Evolutionary conservation across 92 coral and sea anemone species (phyloP).

Genomic region (Actinostola sp.): DNA sequence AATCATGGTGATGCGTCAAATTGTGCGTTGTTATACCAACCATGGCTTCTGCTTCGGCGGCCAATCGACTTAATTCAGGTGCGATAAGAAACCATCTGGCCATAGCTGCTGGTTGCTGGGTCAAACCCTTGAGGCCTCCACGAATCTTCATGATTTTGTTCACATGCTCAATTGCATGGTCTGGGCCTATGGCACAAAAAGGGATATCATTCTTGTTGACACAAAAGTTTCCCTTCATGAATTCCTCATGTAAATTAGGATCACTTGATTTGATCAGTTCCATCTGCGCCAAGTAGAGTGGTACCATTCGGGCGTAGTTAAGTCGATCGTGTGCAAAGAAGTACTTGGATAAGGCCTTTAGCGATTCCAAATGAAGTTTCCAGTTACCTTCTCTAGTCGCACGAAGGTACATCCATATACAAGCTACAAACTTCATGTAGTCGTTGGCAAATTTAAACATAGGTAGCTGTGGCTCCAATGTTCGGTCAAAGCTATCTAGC

Average conservation of each 20-base stretch:
- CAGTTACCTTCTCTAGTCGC: no score
- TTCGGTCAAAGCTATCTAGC: no score
- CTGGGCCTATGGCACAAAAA: constrained; percentile 58
- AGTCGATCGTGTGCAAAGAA: constrained; percentile 69
- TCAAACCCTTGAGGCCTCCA: constrained; percentile 52
- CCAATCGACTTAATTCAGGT: background rate
- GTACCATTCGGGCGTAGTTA: constrained; percentile 52
- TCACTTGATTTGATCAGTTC: constrained; percentile 20
- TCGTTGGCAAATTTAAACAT: no score
- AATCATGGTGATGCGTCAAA: no score
- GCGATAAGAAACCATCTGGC: constrained; percentile 48
- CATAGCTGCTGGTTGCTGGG: constrained; percentile 56
- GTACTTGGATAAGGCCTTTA: constrained; percentile 45
- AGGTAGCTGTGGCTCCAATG: no score
- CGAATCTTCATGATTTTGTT: constrained; percentile 53
- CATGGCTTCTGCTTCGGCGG: constrained; percentile 43
- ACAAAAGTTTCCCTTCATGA: constrained; percentile 44
- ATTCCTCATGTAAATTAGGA: constrained; percentile 48
- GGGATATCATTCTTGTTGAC: constrained; percentile 72
- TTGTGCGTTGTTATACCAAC: no score
- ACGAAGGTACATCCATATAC: no score
- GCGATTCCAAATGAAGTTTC: constrained; percentile 54
- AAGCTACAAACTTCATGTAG: no score
- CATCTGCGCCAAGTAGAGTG: constrained; percentile 66
- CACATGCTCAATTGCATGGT: constrained; percentile 51